Evolutionary conservation across 64 coral and sea anemone species (phyloP).

Genomic region (Stylophora pistillata): DNA sequence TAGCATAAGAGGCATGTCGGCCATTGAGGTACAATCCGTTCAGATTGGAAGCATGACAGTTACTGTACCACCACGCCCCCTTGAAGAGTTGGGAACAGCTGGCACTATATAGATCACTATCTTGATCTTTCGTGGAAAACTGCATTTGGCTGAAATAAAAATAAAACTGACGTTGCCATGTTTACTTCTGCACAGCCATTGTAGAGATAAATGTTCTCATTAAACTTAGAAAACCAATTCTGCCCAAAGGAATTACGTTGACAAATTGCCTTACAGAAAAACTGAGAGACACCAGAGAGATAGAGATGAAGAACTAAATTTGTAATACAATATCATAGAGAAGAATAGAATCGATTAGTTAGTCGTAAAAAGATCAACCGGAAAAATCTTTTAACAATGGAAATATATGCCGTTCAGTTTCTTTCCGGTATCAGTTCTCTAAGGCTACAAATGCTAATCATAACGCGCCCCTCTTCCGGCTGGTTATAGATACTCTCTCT

Average conservation of each 20-base stretch:
- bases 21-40: constrained; percentile 29
- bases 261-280: too few species aligned
- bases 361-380: too few species aligned
- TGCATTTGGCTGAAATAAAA: neutral
- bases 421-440: too few species aligned
- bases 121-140: neutral
- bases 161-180: neutral
- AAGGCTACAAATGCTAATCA: too few species aligned
- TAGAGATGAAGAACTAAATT: too few species aligned
- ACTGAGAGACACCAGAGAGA: too few species aligned
- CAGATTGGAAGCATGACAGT: neutral
- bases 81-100: neutral
- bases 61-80: constrained; percentile 34
- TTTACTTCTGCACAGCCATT: neutral
- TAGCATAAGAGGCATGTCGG: neutral
- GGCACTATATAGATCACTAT: neutral
- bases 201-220: neutral
- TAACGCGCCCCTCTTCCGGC: too few species aligned
- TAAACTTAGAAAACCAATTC: neutral
- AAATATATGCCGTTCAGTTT: too few species aligned
- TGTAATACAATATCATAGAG: too few species aligned
- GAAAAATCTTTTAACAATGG: too few species aligned
- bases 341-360: too few species aligned
- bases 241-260: neutral
- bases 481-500: too few species aligned